Percentiles rank a stretch among this genome's conserved stretches.
These are phyloP conservation scores for Crotophaga sulcirostris DNA, from an alignment of 2,113 vertebrate species.

Conservation along the genomic window DNA sequence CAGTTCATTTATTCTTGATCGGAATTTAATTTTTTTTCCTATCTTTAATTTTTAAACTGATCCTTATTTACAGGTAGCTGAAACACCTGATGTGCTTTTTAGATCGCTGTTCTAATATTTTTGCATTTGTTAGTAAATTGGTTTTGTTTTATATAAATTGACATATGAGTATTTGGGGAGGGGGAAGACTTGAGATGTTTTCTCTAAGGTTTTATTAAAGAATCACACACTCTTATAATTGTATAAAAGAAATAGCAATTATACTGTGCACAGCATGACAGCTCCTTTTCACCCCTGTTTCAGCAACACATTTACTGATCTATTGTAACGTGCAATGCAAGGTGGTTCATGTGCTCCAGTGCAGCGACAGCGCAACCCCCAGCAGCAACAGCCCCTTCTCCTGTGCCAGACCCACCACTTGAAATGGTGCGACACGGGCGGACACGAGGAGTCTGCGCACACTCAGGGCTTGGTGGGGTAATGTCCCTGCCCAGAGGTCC, in stretches of 20 bases:
- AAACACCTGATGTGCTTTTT: not conserved
- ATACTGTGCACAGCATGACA: not conserved
- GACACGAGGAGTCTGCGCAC: accelerated
- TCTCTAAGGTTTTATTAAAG: not conserved
- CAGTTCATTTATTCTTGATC: not conserved
- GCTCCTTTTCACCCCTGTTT: not conserved
- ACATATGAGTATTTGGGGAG: not conserved
- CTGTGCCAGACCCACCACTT: accelerated
- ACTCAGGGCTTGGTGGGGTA: accelerated
- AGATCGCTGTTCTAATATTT: not conserved
- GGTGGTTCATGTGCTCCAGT: not conserved
- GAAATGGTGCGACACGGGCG: accelerated
- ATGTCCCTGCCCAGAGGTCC: not conserved
- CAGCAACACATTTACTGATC: not conserved
- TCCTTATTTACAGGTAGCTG: not conserved
- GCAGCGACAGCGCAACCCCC: not conserved
- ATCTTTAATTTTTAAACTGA: not conserved
- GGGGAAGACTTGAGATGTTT: not conserved
- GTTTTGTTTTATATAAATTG: not conserved
- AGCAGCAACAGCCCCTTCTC: not conserved
- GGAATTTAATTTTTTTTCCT: not conserved
- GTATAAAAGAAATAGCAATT: not conserved
- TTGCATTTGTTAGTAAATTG: not conserved
- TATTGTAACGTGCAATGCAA: accelerated
- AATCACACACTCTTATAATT: not conserved